A percentile compares a stretch with the other conserved stretches of the same genome.
phyloP scores from a whole-genome alignment of 1,140 invertebrate genomes.

The Drosophila sulfurigaster region DNA sequence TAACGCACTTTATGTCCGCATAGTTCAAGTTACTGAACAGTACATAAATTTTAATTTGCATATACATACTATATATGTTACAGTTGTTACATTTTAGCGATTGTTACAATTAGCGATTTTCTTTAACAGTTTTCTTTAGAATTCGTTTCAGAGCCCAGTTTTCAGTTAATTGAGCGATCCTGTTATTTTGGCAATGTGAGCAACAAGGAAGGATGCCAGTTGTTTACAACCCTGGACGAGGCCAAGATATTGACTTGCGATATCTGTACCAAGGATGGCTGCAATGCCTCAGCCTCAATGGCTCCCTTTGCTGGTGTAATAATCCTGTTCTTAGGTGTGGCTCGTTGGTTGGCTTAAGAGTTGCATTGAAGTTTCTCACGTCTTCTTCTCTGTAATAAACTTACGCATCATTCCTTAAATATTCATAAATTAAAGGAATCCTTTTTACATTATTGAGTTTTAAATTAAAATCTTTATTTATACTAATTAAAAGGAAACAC shows the following conservation, averaged over 20 bases:
- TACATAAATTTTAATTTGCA: no score
- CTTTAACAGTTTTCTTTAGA: conserved; percentile 1
- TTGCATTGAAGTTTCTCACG: no score
- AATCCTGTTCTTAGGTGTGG: conserved; percentile 68
- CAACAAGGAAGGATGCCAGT: no score
- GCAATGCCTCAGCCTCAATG: conserved; percentile 67
- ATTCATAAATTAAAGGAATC: not conserved
- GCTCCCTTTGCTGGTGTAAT: conserved; percentile 67
- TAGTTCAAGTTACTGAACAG: no score
- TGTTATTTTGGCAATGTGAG: no score
- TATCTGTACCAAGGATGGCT: conserved; percentile 72
- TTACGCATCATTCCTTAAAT: no score
- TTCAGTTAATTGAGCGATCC: conserved; percentile 15
- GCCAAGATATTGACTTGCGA: conserved; percentile 56
- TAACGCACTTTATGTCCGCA: no score
- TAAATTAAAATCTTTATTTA: not conserved
- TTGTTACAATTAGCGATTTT: no score
- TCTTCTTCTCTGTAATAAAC: no score
- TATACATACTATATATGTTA: no score
- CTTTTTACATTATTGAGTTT: not conserved
- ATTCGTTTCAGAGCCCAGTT: conserved; percentile 47
- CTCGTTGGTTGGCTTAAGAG: conserved; percentile 67
- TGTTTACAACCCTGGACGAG: conserved; percentile 25
- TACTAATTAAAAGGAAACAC: not conserved
- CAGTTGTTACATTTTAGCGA: no score